These are phyloP conservation scores for Rana temporaria DNA, from an alignment of 2,113 vertebrate genomes.

Conservation along the genomic window DNA sequence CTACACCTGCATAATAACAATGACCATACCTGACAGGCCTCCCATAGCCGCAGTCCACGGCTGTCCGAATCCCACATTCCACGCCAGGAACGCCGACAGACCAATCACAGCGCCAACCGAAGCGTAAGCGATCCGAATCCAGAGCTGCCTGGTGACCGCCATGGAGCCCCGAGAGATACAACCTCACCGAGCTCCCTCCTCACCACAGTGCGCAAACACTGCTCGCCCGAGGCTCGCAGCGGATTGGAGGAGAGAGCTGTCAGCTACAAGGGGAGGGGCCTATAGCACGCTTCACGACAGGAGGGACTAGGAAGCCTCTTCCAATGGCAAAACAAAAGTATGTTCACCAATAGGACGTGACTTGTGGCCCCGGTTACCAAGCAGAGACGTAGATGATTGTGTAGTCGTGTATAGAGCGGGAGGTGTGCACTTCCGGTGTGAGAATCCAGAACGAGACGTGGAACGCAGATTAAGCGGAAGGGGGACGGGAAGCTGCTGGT, in stretches of 20 bases:
- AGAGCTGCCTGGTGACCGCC: slow-evolving; percentile 69
- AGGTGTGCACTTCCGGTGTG: no score
- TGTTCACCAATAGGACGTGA: neutral
- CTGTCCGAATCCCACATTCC: slow-evolving; percentile 84
- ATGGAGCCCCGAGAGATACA: slow-evolving; percentile 47
- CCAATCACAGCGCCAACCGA: slow-evolving; percentile 77
- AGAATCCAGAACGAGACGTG: no score
- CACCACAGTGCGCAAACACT: neutral
- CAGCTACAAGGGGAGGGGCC: neutral
- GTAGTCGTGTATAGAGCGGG: no score
- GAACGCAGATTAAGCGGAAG: no score
- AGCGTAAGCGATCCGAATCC: slow-evolving; percentile 80
- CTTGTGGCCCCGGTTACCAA: neutral
- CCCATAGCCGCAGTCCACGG: slow-evolving; percentile 89
- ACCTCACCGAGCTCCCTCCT: neutral
- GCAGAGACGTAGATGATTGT: neutral
- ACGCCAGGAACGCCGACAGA: slow-evolving; percentile 84
- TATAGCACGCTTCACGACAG: neutral
- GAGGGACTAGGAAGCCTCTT: neutral
- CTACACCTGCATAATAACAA: neutral
- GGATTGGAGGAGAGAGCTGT: neutral
- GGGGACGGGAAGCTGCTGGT: no score
- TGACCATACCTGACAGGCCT: slow-evolving; percentile 84
- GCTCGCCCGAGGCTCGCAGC: neutral
- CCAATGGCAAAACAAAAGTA: neutral